A percentile compares a stretch with the other conserved stretches of the same genome.
Conservation (phyloP, 2,113 vertebrate species). For the Lathamus discolor region DNA sequence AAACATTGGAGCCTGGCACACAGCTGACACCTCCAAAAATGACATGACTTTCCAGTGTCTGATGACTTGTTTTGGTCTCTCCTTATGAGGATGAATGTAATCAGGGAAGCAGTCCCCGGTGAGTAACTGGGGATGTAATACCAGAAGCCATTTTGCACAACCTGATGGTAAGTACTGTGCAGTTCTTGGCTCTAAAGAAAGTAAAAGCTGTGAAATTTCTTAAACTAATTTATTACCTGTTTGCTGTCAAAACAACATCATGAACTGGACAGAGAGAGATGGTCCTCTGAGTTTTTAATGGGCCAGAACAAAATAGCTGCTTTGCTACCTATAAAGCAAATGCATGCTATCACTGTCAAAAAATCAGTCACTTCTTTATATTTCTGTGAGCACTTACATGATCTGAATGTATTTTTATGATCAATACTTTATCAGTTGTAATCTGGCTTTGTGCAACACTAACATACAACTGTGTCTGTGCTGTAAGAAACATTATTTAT, state of each 20-base stretch:
- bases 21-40: neutral
- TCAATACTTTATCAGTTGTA: neutral
- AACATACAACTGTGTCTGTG: rapidly evolving
- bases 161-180: constrained; percentile 13
- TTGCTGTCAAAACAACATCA: neutral
- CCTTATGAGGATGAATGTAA: neutral
- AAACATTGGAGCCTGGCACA: neutral
- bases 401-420: neutral
- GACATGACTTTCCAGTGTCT: neutral
- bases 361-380: neutral
- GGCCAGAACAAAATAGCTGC: neutral
- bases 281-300: neutral
- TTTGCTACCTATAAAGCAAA: neutral
- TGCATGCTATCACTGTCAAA: neutral
- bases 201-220: neutral
- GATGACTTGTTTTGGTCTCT: constrained; percentile 30
- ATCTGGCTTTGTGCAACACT: neutral
- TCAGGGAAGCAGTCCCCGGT: neutral
- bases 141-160: neutral
- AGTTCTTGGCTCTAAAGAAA: neutral
- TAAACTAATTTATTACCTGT: neutral
- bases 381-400: neutral
- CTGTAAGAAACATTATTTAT: neutral
- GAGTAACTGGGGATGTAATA: neutral
- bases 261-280: neutral